Evolutionary conservation across 2,888 invertebrate genomes (phyloP).

Genomic region (Chorisops tibialis): DNA sequence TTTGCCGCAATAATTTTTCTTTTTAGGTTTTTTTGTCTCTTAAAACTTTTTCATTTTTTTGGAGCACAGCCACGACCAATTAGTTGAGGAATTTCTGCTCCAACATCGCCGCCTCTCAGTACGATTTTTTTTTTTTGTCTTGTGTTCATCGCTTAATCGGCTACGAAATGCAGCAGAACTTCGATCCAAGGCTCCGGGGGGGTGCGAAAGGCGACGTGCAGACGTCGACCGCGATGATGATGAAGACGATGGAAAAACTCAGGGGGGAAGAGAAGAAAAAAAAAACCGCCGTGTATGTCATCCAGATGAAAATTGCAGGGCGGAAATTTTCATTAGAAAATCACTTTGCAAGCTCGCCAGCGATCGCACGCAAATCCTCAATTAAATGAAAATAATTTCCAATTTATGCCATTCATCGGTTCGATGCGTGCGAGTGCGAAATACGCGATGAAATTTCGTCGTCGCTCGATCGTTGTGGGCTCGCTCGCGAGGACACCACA

Average conservation of each 20-base stretch:
- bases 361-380: background rate
- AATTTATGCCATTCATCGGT: background rate
- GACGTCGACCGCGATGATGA: background rate
- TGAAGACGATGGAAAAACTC: background rate
- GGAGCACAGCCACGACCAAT: background rate
- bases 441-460: conserved; percentile 13
- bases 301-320: conserved; percentile 1
- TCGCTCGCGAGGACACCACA: background rate
- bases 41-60: background rate
- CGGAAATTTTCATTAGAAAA: background rate
- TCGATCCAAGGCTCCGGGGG: no score
- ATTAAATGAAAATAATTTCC: background rate
- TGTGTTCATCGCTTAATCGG: background rate
- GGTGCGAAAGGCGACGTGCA: no score
- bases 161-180: background rate
- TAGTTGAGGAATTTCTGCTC: background rate
- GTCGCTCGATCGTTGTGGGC: background rate
- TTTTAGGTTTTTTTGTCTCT: no score
- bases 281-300: background rate
- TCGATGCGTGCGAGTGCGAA: background rate
- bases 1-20: no score
- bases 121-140: no score
- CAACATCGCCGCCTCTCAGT: no score
- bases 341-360: background rate
- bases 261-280: background rate